phyloP scores from a whole-genome alignment of 1,140 invertebrate species.

The Arion vulgaris region DNA sequence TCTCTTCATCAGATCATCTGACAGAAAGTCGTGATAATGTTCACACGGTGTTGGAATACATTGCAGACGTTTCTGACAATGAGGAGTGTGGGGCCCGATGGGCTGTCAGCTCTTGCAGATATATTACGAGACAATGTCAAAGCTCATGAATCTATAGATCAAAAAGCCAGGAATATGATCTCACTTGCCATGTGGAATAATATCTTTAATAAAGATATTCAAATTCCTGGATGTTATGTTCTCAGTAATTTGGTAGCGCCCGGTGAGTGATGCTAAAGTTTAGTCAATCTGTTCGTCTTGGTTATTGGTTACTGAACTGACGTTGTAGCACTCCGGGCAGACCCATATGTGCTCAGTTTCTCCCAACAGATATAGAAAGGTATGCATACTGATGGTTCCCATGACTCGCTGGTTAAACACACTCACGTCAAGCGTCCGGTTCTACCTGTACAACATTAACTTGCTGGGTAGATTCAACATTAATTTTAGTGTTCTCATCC shows the following conservation, averaged over 20 bases:
- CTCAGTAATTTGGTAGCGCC: slow-evolving; percentile 60
- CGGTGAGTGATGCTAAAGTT: slow-evolving; percentile 49
- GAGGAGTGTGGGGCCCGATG: slow-evolving; percentile 60
- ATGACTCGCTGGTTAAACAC: no score
- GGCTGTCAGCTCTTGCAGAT: slow-evolving; percentile 57
- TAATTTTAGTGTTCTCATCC: no score
- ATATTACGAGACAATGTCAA: slow-evolving; percentile 51
- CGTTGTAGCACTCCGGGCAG: no score
- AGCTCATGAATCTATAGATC: slow-evolving; percentile 34
- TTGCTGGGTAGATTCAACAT: no score
- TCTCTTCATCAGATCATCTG: neutral
- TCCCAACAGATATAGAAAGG: no score
- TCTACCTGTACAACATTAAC: no score
- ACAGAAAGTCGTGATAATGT: slow-evolving; percentile 51
- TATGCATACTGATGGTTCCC: no score
- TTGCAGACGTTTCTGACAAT: slow-evolving; percentile 58
- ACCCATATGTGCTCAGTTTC: no score
- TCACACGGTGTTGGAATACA: slow-evolving; percentile 37
- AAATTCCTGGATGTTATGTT: slow-evolving; percentile 62
- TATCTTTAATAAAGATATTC: slow-evolving; percentile 57
- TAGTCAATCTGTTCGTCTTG: no score
- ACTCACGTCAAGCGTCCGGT: no score
- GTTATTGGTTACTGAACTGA: no score
- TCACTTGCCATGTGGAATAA: slow-evolving; percentile 65
- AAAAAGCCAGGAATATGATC: slow-evolving; percentile 58